Evolutionary conservation across 2,888 invertebrate species (phyloP), one percentile per base, ranked within the genome.

Genomic region (Polia nebulosa): DNA sequence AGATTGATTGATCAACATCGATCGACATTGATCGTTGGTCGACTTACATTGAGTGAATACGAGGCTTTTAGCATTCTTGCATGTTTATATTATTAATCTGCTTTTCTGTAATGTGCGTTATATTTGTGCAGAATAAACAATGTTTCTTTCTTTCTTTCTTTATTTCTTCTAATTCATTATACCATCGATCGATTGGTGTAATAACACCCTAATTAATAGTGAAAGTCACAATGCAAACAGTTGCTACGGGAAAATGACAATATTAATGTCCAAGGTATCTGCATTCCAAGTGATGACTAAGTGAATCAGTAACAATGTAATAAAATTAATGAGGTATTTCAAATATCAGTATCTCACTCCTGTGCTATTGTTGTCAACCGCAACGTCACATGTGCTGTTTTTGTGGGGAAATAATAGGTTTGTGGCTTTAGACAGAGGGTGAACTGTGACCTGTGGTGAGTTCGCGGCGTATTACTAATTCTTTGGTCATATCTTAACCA

Each of bases 331-430:
- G 44, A 27, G 34, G 22, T 29, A 68, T 52, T 71, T 22, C 15
- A 51, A 55, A 29, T 49, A 22, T n/a, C n/a, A n/a, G n/a, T n/a
- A n/a, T n/a, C n/a, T n/a, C n/a, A 13, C 29, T 15, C 20, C 17
- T 39, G 15, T 29, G 32, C 45, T 22, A 29, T 58, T 47, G 39
- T 15, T 39, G 70, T 39, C 27, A 22, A 41, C 72, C 72, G n/a
- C 47, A 53, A n/a, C 27, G 34, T 34, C 47, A 34, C 15, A 25
- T 36, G 32, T 36, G 20, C 5, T 39, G 11, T 32, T 32, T n/a
- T 47, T 69, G 32, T 20, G 9, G 13, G 36, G 36, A 52, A 70
- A 72, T 71, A 60, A 52, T 70, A 52, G 44, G 36, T 44, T 52
- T 59, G 25, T 13, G 22, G 7, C 15, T 45, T 22, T 20, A 44